Percentiles rank a stretch among this genome's conserved stretches.
These are phyloP conservation scores for Chlorodrepanis virens DNA, from an alignment of 2,113 vertebrate genomes.

Conservation along the genomic window DNA sequence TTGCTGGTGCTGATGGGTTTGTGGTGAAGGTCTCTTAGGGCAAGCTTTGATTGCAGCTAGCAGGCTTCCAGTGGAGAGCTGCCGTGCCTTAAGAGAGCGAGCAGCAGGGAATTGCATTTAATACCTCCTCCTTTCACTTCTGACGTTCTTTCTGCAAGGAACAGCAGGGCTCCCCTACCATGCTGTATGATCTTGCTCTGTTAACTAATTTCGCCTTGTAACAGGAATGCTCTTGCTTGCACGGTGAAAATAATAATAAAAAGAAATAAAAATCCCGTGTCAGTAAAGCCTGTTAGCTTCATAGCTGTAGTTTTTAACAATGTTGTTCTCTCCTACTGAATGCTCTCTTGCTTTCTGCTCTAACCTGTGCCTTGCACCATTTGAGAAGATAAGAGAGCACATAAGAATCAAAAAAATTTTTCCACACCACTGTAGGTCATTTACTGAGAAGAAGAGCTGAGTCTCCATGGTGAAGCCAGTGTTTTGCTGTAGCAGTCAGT, in stretches of 20 bases:
- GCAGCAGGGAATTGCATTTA: slow-evolving; percentile 43
- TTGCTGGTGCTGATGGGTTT: neutral
- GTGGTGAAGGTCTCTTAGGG: slow-evolving; percentile 3
- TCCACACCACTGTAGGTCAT: neutral
- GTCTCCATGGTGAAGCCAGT: neutral
- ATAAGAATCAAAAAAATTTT: neutral
- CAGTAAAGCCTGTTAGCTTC: neutral
- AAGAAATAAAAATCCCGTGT: neutral
- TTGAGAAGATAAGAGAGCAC: neutral
- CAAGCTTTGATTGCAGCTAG: slow-evolving; percentile 25
- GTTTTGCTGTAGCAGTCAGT: neutral
- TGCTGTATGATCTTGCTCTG: neutral
- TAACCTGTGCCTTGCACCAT: neutral
- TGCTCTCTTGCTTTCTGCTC: neutral
- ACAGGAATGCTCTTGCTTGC: neutral
- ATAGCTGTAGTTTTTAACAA: neutral
- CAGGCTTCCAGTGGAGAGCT: slow-evolving; percentile 24
- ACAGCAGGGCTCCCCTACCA: slow-evolving; percentile 38
- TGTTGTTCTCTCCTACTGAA: neutral
- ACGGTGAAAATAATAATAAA: neutral
- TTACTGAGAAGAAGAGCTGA: neutral
- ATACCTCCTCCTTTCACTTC: slow-evolving; percentile 24
- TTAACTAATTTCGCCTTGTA: neutral
- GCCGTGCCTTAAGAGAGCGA: slow-evolving; percentile 6
- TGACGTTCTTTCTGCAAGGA: slow-evolving; percentile 12